Conservation (phyloP, 2,888 invertebrate species). For the Hymenopus coronatus region DNA sequence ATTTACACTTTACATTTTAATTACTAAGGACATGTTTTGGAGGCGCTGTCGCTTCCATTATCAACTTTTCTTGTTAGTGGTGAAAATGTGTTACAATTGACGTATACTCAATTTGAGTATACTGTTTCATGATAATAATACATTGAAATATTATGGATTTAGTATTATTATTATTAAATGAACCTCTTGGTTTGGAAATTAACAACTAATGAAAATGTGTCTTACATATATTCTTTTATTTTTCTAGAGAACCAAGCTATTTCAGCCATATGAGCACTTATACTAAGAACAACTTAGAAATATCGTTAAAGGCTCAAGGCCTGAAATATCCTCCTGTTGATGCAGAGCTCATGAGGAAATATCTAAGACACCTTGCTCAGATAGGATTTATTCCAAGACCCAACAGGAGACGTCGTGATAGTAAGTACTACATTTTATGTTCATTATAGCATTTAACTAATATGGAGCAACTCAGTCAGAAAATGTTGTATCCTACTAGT, state of each 20-base stretch:
- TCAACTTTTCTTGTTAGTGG: too few relatives aligned
- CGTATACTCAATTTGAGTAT: too few relatives aligned
- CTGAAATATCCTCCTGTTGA: constrained; percentile 34
- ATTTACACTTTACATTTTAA: too few relatives aligned
- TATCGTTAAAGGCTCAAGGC: constrained; percentile 20
- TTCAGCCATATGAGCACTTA: constrained; percentile 31
- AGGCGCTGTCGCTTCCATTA: too few relatives aligned
- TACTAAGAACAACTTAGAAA: constrained; percentile 29
- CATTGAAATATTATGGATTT: too few relatives aligned
- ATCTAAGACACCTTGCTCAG: constrained; percentile 31
- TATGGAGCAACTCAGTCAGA: neutral
- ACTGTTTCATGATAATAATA: too few relatives aligned
- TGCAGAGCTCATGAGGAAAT: constrained; percentile 29
- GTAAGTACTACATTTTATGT: constrained; percentile 17
- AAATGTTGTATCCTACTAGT: too few relatives aligned
- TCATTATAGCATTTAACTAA: neutral
- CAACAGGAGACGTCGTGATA: constrained; percentile 17
- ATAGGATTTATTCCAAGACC: constrained; percentile 27
- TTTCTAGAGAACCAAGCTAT: constrained; percentile 28
- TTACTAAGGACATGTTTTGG: too few relatives aligned
- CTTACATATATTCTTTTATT: neutral
- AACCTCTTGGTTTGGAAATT: too few relatives aligned
- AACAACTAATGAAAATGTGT: too few relatives aligned
- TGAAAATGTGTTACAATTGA: neutral
- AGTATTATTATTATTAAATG: too few relatives aligned